Conservation (phyloP, 64 coral and sea anemone genomes). For the Pocillopora damicornis region DNA sequence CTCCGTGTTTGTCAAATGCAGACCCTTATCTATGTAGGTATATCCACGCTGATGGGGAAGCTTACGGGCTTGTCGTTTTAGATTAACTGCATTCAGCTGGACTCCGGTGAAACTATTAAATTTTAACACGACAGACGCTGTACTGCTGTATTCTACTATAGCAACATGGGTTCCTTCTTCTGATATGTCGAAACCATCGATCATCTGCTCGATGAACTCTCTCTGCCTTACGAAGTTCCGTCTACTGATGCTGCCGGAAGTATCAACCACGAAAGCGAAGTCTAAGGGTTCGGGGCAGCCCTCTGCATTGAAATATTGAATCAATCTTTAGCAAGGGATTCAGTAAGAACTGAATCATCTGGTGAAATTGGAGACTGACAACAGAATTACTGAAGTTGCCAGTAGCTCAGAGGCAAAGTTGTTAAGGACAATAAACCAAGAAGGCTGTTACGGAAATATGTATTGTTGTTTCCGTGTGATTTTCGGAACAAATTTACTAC, state of each 20-base stretch:
- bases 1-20: slow-evolving; percentile 20
- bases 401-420: too few species aligned
- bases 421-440: too few species aligned
- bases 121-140: neutral
- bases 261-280: slow-evolving; percentile 56
- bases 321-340: too few species aligned
- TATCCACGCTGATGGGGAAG: neutral
- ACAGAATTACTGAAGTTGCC: too few species aligned
- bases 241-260: slow-evolving; percentile 51
- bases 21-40: slow-evolving; percentile 42
- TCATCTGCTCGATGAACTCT: slow-evolving; percentile 11
- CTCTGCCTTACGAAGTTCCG: slow-evolving; percentile 1
- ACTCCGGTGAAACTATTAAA: slow-evolving; percentile 43
- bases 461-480: too few species aligned
- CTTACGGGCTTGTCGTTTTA: neutral
- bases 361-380: too few species aligned
- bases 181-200: slow-evolving; percentile 35
- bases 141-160: slow-evolving; percentile 38
- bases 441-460: too few species aligned
- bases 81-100: slow-evolving; percentile 16
- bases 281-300: slow-evolving; percentile 39
- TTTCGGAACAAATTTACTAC: too few species aligned
- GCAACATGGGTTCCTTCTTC: slow-evolving; percentile 44
- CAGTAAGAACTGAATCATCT: too few species aligned
- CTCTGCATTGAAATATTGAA: neutral